A percentile compares a stretch with the other conserved stretches of the same genome.
phyloP scores from a whole-genome alignment of 2,888 invertebrate species.

The Hemistola chrysoprasaria region DNA sequence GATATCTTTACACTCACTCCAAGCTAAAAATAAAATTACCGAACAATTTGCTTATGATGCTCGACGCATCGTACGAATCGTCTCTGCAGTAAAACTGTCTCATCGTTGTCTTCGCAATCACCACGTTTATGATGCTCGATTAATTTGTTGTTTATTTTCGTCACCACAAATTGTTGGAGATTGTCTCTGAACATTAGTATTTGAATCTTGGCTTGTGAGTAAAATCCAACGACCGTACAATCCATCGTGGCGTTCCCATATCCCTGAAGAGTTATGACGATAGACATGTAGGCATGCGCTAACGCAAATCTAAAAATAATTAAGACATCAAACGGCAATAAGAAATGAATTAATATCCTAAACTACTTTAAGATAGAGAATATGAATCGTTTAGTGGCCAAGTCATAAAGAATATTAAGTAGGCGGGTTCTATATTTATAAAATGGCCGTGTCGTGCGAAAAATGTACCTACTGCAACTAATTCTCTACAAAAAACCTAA shows the following conservation, averaged over 20 bases:
- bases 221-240: conserved; percentile 62
- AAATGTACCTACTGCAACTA: not conserved
- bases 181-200: conserved; percentile 57
- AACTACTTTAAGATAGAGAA: too few relatives aligned
- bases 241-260: conserved; percentile 65
- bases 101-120: conserved; percentile 33
- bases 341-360: conserved; percentile 5
- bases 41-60: conserved; percentile 53
- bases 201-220: conserved; percentile 58
- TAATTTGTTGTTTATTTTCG: conserved; percentile 21
- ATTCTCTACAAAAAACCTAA: too few relatives aligned
- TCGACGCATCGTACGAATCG: conserved; percentile 50
- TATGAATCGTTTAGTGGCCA: too few relatives aligned
- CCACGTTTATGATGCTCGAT: conserved; percentile 19
- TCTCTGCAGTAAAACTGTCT: conserved; percentile 35
- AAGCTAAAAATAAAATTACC: conserved; percentile 5
- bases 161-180: conserved; percentile 49
- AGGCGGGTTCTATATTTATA: too few relatives aligned
- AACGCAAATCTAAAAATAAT: conserved; percentile 49
- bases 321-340: not conserved
- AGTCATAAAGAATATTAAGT: not conserved
- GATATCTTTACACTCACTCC: too few relatives aligned
- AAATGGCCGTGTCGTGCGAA: too few relatives aligned
- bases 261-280: conserved; percentile 54
- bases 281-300: conserved; percentile 47